Base-by-base conservation (phyloP, 1,140 invertebrate genomes). In the Drosophila pallidifrons region DNA sequence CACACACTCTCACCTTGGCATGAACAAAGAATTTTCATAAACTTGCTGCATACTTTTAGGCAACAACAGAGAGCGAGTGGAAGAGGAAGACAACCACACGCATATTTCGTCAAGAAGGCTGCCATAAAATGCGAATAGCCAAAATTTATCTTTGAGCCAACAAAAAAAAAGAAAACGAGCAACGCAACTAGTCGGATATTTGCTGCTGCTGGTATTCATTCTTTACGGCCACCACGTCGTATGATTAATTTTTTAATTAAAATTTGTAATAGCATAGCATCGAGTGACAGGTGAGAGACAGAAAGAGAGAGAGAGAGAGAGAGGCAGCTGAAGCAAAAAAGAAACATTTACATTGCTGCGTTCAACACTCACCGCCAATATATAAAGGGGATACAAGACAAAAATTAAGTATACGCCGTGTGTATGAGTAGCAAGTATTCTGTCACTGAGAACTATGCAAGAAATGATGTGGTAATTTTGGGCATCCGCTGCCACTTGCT, bases 171-270 rank as follows among this genome's bases (percentile, higher is more conserved):
- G 0, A 20, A 25, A 25, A 25, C 20, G 20, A 25, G 20, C 20
- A 25, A 43, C 30, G 49, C 61, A 65, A 78, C 60, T 61, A 66
- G 65, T 66, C 32, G n/a, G 15, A 20, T 13, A 49, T 32, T 46
- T 54, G 15, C 28, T 38, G 13, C 15, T 43, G 47, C n/a, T 51
- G 11, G 35, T 69, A 16, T 15, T 45, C 35, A 25, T 16, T 57
- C 15, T 47, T 13, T 16, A n/a, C 30, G n/a, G 3, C 38, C 45
- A 52, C 46, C 38, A 11, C 7, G 67, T 32, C 57, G 69, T 82
- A 78, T 81, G 78, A 85, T 83, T 85, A 85, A 85, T 88, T 88
- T 86, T 82, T 88, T 88, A 88, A 88, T 88, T 88, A 88, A 88
- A 86, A 89, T 75, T 76, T 67, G 38, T 52, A 68, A 30, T 13